Base-by-base conservation (phyloP, 2,797 vertebrate genomes). In the Podargus strigoides region DNA sequence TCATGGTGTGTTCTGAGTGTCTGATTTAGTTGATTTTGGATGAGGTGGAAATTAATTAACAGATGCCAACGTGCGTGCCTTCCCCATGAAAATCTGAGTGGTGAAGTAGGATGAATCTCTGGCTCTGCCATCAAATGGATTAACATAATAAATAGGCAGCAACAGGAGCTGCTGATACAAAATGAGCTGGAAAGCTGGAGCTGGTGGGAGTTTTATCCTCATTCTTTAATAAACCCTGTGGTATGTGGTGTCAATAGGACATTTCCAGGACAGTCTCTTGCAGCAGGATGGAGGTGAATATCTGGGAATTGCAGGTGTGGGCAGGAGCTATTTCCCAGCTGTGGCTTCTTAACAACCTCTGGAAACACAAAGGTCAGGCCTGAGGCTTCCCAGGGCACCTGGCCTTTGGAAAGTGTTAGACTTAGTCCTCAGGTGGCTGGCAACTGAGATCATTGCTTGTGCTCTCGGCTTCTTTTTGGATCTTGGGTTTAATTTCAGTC, bases 11-110 rank as follows among this genome's bases (percentile, higher is more conserved):
- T 18, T 78, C 66, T 60, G 44, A 59, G 76, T 44, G 42, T n/a
- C 64, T 74, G 44, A 85, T 74, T 85, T 26, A 39, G 83, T 10
- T 87, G 79, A 75, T 86, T 94, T 90, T 50, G 87, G 66, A 39
- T 72, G 73, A 93, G 39, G 30, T 55, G 42, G 66, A 39, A 64
- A 34, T 87, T 64, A 91, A 89, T 79, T 74, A 84, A 7, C 41
- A 89, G 79, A 12, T 27, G 27, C 41, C 42, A 76, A 30, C 9
- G 14, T 4, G 4, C 21, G 7, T 8, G 46, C 32, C 53, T 92
- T 78, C 30, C 17, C 77, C n/a, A 7, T 34, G 70, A 56, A 75
- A 72, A 93, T 59, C 12, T 20, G 85, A 46, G 58, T 14, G 19
- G 14, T 10, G 27, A 66, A 49, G 59, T 12, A 67, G 66, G 64